Evolutionary conservation across 2,888 invertebrate species (phyloP), one percentile per base, ranked within the genome.

Genomic region (Lasioglossum zephyrum): DNA sequence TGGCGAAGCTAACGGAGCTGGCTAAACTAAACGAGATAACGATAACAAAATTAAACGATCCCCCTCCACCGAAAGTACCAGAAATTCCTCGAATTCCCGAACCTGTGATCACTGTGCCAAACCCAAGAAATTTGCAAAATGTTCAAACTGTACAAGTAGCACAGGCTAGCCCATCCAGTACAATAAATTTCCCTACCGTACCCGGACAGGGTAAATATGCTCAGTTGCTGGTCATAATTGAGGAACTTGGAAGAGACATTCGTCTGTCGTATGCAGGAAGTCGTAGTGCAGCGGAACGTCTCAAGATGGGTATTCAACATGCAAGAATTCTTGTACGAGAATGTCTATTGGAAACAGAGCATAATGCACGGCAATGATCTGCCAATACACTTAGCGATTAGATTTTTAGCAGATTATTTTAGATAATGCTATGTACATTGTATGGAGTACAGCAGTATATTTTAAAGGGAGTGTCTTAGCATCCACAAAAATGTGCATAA

Each of bases 191-290:
- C 86, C 94, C 94, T 31, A 91, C 93, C 31, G 94, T 95, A 80
- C 94, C 95, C 66, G 95, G 95, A n/a, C 95, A 95, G 85, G 95
- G 95, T 70, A 95, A 95, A 84, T 95, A 95, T 82, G 94, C 95
- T 80, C 95, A 95, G 82, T 84, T 95, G 73, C 87, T 95, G 85
- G 94, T 94, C 31, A 95, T 95, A 57, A 95, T 95, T 79, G 95
- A 95, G 87, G 95, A 95, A 92, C 94, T 95, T 66, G 95, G 95
- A 9, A 93, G 95, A 84, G 95, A 95, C 76, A 95, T 95, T 87
- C 95, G 95, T 84, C 89, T 95, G 36, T 95, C 95, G 5, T 95
- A 95, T 70, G 95, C 95, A 4, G 95, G 95, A 4, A 95, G 95
- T 81, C 94, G 95, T 26, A 95, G 95, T 78, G 95, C 95, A 22